Percentiles rank a stretch among this genome's conserved stretches.
These are phyloP conservation scores for Marcusenius ussheri DNA, from an alignment of 2,113 vertebrate species.

Conservation along the genomic window DNA sequence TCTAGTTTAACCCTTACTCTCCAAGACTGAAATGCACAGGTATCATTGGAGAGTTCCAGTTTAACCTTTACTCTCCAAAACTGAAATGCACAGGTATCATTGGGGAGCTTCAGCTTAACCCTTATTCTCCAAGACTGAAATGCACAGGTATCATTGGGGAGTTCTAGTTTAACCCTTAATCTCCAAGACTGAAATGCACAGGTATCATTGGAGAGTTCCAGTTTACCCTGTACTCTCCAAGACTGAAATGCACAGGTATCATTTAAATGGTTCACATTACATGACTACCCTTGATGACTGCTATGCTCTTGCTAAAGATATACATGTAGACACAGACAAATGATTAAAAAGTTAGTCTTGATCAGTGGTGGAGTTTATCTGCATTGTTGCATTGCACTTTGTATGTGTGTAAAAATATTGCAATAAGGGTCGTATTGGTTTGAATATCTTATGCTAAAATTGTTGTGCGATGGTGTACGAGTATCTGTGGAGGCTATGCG, in stretches of 20 bases:
- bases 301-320: not conserved
- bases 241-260: not conserved
- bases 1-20: not conserved
- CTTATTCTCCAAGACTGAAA: not conserved
- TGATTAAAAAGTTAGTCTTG: not conserved
- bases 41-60: not conserved
- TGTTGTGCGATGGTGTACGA: not conserved
- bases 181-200: too few relatives aligned
- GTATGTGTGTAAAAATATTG: not conserved
- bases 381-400: not conserved
- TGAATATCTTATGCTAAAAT: not conserved
- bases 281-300: not conserved
- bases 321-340: not conserved
- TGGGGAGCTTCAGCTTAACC: not conserved
- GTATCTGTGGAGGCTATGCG: not conserved
- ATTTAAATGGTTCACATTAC: not conserved
- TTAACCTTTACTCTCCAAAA: not conserved
- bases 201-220: not conserved
- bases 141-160: not conserved
- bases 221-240: not conserved
- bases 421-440: not conserved
- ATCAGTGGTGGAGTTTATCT: not conserved
- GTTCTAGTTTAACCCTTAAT: too few relatives aligned
- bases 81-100: not conserved
- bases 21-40: not conserved